Evolutionary conservation across 2,113 vertebrate species (phyloP).

Genomic region (Poicephalus gulielmi): DNA sequence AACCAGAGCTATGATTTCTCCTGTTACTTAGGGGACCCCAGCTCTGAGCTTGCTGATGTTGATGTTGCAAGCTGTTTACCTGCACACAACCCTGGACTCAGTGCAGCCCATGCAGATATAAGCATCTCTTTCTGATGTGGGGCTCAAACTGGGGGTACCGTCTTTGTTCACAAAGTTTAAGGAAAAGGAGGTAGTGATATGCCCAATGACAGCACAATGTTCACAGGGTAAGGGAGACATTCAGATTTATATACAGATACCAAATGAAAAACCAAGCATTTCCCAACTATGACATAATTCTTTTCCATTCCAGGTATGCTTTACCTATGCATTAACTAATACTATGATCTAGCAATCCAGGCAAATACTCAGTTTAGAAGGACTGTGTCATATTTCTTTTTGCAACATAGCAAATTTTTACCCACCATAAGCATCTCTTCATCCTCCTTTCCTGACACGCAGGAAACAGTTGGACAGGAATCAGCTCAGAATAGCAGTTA

Average conservation of each 20-base stretch:
- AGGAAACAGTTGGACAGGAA: neutral
- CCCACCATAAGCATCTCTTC: neutral
- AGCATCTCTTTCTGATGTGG: neutral
- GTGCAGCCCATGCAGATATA: neutral
- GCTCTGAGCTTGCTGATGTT: neutral
- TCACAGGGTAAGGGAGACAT: neutral
- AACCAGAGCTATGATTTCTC: neutral
- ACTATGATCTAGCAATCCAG: neutral
- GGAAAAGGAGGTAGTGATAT: neutral
- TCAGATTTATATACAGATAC: neutral
- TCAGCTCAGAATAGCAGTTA: neutral
- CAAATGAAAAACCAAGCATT: neutral
- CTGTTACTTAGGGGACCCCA: neutral
- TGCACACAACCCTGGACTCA: neutral
- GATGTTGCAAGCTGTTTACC: neutral
- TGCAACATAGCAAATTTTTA: neutral
- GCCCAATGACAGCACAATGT: neutral
- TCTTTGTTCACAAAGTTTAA: neutral
- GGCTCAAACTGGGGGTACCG: neutral
- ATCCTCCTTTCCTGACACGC: neutral
- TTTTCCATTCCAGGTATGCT: neutral
- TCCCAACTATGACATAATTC: neutral
- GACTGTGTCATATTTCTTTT: neutral
- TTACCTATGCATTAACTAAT: neutral
- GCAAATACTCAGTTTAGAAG: neutral